phyloP scores from a whole-genome alignment of 2,797 vertebrate species.

The Micromesistius poutassou region DNA sequence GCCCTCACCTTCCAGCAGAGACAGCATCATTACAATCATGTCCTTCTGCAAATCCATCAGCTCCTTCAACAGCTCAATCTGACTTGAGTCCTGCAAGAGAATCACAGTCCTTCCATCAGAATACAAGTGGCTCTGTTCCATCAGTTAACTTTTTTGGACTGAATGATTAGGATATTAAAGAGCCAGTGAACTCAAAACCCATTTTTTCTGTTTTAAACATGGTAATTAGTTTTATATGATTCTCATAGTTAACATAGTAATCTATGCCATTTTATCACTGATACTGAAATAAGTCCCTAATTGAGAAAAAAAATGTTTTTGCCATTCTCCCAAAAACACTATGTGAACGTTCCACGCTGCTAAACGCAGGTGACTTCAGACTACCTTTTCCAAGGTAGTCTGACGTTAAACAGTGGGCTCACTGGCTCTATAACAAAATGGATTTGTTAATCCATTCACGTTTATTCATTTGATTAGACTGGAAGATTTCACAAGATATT shows the following conservation, averaged over 20 bases:
- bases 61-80: constrained; percentile 85
- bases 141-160: background rate
- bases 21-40: constrained; percentile 90
- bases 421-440: background rate
- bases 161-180: background rate
- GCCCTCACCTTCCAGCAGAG: constrained; percentile 81
- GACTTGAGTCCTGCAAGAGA: constrained; percentile 79
- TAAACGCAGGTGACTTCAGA: too few species aligned
- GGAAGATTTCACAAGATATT: background rate
- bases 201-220: too few species aligned
- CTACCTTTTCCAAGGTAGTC: too few species aligned
- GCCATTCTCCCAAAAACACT: too few species aligned
- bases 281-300: too few species aligned
- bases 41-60: constrained; percentile 86
- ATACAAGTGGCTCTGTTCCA: background rate
- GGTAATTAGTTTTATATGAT: too few species aligned
- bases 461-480: background rate
- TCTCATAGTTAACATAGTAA: too few species aligned
- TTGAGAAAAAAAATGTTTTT: too few species aligned
- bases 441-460: background rate
- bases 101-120: constrained; percentile 5
- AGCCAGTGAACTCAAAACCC: background rate
- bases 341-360: too few species aligned
- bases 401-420: too few species aligned
- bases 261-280: too few species aligned